phyloP scores from a whole-genome alignment of 2,888 invertebrate genomes.

The Apamea anceps region DNA sequence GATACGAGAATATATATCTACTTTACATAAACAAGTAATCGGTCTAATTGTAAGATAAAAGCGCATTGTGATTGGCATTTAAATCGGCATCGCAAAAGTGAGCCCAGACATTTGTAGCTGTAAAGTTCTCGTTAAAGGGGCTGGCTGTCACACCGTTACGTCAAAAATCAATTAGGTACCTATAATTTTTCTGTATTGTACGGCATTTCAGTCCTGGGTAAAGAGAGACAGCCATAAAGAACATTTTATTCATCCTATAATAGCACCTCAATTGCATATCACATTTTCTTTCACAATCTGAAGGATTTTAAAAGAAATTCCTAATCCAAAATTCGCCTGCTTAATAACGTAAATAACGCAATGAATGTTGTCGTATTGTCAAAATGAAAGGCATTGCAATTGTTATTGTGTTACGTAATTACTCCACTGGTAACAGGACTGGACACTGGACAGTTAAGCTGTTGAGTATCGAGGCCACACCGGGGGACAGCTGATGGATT shows the following conservation, averaged over 20 bases:
- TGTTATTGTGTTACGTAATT: neutral
- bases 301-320: neutral
- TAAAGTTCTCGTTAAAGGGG: slow-evolving; percentile 53
- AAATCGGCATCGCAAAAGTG: slow-evolving; percentile 55
- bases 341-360: neutral
- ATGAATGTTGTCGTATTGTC: neutral
- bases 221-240: too few relatives aligned
- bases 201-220: neutral
- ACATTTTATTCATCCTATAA: neutral
- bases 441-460: neutral
- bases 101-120: slow-evolving; percentile 57
- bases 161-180: neutral
- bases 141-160: slow-evolving; percentile 49
- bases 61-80: slow-evolving; percentile 62
- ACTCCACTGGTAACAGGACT: neutral
- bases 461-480: neutral
- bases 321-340: neutral
- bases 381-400: neutral
- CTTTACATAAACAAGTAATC: slow-evolving; percentile 18
- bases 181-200: neutral
- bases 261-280: neutral
- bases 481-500: neutral
- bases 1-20: neutral
- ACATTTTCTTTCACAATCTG: neutral
- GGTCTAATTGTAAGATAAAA: slow-evolving; percentile 49